Evolutionary conservation across 2,888 invertebrate genomes (phyloP).

Genomic region (Craniophora ligustri): DNA sequence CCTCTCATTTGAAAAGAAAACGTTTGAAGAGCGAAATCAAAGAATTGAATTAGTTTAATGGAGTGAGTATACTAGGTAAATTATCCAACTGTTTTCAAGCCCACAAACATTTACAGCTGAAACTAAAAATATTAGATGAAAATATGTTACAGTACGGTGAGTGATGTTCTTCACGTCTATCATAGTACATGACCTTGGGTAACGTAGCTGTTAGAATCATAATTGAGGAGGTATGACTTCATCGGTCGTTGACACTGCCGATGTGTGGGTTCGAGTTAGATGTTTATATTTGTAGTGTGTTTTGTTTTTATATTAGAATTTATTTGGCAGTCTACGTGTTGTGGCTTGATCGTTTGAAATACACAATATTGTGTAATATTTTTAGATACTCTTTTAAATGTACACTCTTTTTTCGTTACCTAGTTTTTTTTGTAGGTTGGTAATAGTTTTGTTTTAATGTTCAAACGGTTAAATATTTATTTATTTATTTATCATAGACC

Average conservation of each 20-base stretch:
- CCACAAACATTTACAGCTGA: no score
- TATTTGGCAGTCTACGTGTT: not conserved
- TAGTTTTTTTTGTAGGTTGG: no score
- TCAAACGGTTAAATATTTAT: no score
- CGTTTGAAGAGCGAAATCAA: no score
- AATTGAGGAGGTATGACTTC: slow-evolving; percentile 31
- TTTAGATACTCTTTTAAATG: not conserved
- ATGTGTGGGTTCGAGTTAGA: not conserved
- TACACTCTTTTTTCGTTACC: not conserved
- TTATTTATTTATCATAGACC: no score
- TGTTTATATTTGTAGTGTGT: not conserved
- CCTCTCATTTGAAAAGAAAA: no score
- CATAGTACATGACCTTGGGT: slow-evolving; percentile 38
- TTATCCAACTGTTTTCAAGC: no score
- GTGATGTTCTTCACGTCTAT: slow-evolving; percentile 27
- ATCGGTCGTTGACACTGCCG: slow-evolving; percentile 35
- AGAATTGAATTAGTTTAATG: no score
- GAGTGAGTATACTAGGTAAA: no score
- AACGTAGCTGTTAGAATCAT: slow-evolving; percentile 31
- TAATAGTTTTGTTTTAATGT: no score
- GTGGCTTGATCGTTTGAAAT: no score
- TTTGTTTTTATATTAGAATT: not conserved
- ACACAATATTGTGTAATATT: not conserved
- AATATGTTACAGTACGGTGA: not conserved
- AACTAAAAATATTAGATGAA: no score